Conservation (phyloP, 2,113 vertebrate species). For the Nothocercus nigrocapillus region DNA sequence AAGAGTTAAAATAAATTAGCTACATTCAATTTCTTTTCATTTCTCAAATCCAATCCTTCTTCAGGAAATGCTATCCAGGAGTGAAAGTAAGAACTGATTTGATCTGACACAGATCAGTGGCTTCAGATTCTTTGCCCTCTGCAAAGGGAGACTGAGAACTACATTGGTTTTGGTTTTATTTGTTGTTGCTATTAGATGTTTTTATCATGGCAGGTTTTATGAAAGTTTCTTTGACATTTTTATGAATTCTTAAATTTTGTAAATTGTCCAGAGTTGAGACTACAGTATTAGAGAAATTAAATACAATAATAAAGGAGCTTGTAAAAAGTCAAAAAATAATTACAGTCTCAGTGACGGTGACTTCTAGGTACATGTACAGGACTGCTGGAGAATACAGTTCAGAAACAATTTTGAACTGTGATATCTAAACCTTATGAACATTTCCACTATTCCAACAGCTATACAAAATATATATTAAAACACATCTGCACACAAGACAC, state of each 20-base stretch:
- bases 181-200: not conserved
- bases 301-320: not conserved
- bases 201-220: not conserved
- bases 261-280: accelerated
- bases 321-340: not conserved
- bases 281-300: not conserved
- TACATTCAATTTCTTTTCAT: not conserved
- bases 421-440: not conserved
- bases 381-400: not conserved
- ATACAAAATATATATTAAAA: not conserved
- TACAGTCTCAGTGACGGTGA: not conserved
- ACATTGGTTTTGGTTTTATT: not conserved
- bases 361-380: not conserved
- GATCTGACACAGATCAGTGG: not conserved
- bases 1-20: not conserved
- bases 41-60: not conserved
- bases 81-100: not conserved
- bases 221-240: not conserved
- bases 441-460: not conserved
- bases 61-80: not conserved
- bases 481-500: not conserved
- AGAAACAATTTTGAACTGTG: too few species aligned
- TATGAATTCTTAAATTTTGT: not conserved
- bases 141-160: not conserved
- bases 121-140: not conserved